Base-by-base conservation (phyloP, 2,113 vertebrate species). In the Corvus hawaiiensis region DNA sequence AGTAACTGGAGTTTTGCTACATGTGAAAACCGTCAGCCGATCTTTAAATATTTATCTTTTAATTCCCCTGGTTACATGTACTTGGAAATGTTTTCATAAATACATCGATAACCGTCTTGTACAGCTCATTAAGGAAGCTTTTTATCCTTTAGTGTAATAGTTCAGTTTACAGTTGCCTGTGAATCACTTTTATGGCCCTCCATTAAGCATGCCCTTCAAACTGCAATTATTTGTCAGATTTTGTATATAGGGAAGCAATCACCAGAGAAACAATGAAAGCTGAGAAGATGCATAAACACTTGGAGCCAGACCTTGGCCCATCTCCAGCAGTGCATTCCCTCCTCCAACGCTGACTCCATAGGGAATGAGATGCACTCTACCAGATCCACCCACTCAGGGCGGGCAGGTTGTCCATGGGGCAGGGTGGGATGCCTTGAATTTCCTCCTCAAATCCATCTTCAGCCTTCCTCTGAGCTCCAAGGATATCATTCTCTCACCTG, bases 101-200 rank as follows among this genome's bases (percentile, higher is more conserved):
- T 97, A 96, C 96, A 97, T 97, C 96, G 94, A 96, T 97, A 97
- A 96, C 95, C 96, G 96, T 97, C 96, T 96, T 91, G 95, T 97
- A 97, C 95, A 97, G 95, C 96, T 97, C 97, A 96, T 97, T 97
- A 97, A 96, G 92, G 92, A 96, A 96, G 97, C 96, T 96, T 96
- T 97, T 96, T 97, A 96, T 97, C 97, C 94, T 97, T 96, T 94
- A 96, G 95, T 85, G 79, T 96, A 96, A 96, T 93, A 96, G 89
- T 96, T 84, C 93, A 90, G 89, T 96, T 97, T 97, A 96, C 95
- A 83, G 93, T 62, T 87, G 93, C 69, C 82, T 94, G 89, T 97
- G 97, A 97, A 97, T 97, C 96, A 97, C 93, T 96, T 97, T 97
- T 96, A 97, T 87, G 90, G 94, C 74, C 88, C 72, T 94, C 95